These are phyloP conservation scores for Platypus cylindrus DNA, from an alignment of 2,888 invertebrate genomes.

Conservation along the genomic window DNA sequence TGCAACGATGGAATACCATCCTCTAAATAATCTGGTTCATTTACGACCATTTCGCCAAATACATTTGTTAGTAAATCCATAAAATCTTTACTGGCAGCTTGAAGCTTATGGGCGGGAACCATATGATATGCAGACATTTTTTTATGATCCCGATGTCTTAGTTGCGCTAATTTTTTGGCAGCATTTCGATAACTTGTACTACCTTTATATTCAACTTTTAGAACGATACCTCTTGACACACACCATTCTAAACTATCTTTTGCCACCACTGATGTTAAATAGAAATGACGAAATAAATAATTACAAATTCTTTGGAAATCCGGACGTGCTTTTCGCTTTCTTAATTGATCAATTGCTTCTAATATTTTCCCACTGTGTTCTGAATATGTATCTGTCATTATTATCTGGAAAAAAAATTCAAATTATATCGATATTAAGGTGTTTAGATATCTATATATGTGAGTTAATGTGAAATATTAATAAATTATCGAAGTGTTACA, in stretches of 20 bases:
- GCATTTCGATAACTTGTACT: conserved; percentile 76
- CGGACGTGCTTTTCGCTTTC: conserved; percentile 72
- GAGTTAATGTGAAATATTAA: no score
- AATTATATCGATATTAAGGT: no score
- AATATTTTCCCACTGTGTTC: no score
- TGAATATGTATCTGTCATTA: no score
- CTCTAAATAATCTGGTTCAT: conserved; percentile 58
- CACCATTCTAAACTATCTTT: conserved; percentile 61
- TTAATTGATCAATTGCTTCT: conserved; percentile 73
- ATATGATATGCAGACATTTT: conserved; percentile 7
- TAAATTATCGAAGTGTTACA: no score
- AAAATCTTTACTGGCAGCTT: conserved; percentile 26
- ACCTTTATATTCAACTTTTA: conserved; percentile 78
- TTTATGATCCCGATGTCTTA: conserved; percentile 27
- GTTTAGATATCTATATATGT: no score
- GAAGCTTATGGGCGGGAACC: conserved; percentile 11
- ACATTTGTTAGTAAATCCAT: conserved; percentile 49
- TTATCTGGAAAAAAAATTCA: no score
- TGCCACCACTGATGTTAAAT: conserved; percentile 54
- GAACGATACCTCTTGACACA: conserved; percentile 59
- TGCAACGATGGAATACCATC: conserved; percentile 58
- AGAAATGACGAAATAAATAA: conserved; percentile 62
- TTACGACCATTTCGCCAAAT: conserved; percentile 56
- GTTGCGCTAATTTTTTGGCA: conserved; percentile 48
- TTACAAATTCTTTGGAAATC: conserved; percentile 73